Conservation (phyloP, 35 echinoderm and acorn worm genomes). For the Ophiothrix spiculata region DNA sequence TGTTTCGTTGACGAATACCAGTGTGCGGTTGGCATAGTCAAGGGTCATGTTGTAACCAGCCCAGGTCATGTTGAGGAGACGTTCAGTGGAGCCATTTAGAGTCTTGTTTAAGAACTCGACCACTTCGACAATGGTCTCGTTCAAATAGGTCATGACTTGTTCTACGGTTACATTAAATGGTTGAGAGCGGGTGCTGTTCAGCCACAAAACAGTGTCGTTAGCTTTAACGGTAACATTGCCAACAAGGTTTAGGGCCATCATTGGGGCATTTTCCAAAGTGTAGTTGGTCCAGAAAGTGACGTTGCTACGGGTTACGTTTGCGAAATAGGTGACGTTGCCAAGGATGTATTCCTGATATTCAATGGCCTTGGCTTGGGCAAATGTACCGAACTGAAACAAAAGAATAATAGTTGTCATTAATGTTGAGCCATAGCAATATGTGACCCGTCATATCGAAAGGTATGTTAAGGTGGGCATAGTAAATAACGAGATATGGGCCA, state of each 20-base stretch:
- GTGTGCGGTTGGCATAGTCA: neutral
- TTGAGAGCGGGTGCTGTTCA: constrained; percentile 58
- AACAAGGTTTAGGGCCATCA: neutral
- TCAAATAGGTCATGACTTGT: neutral
- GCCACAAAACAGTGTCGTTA: constrained; percentile 9
- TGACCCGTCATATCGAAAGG: too few species aligned
- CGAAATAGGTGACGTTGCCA: neutral
- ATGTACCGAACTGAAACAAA: neutral
- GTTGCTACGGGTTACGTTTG: neutral
- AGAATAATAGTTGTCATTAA: too few species aligned
- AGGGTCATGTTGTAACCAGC: neutral
- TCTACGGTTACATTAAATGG: constrained; percentile 35
- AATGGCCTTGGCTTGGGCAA: neutral
- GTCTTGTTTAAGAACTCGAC: constrained; percentile 32
- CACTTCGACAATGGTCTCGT: constrained; percentile 30
- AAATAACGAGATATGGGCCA: too few species aligned
- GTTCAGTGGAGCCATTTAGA: neutral
- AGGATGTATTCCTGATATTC: neutral
- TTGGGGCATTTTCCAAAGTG: neutral
- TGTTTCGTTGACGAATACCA: constrained; percentile 13
- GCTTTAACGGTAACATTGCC: neutral
- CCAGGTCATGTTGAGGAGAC: neutral
- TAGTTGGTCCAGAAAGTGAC: neutral
- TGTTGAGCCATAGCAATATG: too few species aligned
- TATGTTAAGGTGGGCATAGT: too few species aligned